A percentile compares a stretch with the other conserved stretches of the same genome.
These are phyloP conservation scores for Alosa alosa DNA, from an alignment of 2,113 vertebrate genomes.

Conservation along the genomic window DNA sequence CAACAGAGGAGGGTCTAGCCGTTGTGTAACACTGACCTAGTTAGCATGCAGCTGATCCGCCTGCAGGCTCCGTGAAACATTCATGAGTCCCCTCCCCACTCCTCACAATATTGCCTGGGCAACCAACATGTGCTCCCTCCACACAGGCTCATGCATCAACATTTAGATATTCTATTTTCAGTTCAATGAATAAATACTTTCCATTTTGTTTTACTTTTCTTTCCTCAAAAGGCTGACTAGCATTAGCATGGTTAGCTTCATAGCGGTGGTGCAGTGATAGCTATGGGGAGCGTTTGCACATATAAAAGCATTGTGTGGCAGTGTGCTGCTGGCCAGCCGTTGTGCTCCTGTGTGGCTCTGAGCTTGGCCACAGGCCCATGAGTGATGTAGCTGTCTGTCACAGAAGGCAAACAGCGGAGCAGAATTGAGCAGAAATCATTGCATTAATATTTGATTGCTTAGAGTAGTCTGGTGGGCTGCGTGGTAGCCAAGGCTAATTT, in stretches of 20 bases:
- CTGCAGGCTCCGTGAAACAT: constrained; percentile 51
- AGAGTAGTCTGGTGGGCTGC: neutral
- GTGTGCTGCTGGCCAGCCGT: neutral
- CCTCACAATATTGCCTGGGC: neutral
- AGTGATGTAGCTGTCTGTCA: neutral
- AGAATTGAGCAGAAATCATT: neutral
- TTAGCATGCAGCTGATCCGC: constrained; percentile 55
- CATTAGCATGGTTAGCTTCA: neutral
- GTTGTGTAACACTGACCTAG: constrained; percentile 70
- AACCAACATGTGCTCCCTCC: neutral
- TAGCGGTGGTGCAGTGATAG: neutral
- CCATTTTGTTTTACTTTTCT: neutral
- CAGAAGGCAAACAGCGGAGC: neutral
- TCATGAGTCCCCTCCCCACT: constrained; percentile 48
- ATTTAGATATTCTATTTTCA: neutral
- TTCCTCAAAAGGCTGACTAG: neutral
- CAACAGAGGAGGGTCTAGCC: constrained; percentile 58
- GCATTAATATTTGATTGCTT: neutral
- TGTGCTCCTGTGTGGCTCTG: neutral
- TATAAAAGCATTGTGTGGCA: too few species aligned
- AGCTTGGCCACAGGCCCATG: neutral
- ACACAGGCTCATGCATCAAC: neutral
- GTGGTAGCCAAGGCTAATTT: neutral
- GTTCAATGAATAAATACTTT: neutral
- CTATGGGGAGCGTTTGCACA: too few species aligned